Percentiles rank a stretch among this genome's conserved stretches.
Evolutionary conservation across 2,113 vertebrate genomes (phyloP).

Genomic region (Peromyscus leucopus): DNA sequence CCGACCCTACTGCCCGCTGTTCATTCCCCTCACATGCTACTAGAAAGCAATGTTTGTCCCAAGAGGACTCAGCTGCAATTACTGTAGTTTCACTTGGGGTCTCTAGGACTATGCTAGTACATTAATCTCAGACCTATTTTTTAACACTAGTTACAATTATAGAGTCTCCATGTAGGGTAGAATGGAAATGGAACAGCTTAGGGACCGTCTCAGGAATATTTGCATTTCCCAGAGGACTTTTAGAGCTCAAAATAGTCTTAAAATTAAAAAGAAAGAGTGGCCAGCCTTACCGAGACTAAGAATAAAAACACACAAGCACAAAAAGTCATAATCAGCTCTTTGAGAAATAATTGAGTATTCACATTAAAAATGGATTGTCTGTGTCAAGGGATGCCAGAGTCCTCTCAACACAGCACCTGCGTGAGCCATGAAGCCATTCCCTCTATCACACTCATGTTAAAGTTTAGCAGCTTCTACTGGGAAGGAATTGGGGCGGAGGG

Average conservation of each 20-base stretch:
- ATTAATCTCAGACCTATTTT: constrained; percentile 12
- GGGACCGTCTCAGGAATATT: background rate
- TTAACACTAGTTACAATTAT: background rate
- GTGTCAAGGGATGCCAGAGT: background rate
- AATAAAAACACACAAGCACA: background rate
- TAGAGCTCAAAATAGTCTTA: constrained; percentile 18
- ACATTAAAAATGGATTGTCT: background rate
- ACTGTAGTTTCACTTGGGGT: background rate
- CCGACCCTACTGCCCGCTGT: background rate
- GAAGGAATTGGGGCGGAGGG: background rate
- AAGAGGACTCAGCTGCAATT: background rate
- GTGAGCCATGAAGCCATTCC: background rate
- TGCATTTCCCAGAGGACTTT: constrained; percentile 47
- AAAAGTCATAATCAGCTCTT: constrained; percentile 16
- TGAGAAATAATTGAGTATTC: background rate
- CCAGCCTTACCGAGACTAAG: background rate
- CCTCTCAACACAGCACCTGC: background rate
- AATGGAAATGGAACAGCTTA: constrained; percentile 32
- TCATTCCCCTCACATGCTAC: background rate
- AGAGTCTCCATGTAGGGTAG: background rate
- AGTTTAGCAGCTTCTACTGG: background rate
- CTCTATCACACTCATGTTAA: background rate
- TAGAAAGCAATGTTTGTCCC: background rate
- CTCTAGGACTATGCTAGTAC: background rate
- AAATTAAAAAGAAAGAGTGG: constrained; percentile 23